Base-by-base conservation (phyloP, 2,797 vertebrate species). In the Enteromius thamalakanensis region DNA sequence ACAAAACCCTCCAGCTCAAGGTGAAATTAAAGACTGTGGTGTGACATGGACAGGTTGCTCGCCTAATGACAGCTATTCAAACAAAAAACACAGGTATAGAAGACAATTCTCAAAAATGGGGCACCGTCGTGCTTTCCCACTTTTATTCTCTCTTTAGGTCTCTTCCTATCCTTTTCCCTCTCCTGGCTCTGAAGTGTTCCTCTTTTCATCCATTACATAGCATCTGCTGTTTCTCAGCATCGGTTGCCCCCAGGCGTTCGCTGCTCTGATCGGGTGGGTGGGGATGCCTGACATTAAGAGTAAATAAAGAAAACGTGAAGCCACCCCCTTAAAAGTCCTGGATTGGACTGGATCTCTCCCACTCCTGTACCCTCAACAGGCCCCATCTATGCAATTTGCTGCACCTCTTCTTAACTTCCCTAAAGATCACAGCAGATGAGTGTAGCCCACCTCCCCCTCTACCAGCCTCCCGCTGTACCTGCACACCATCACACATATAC, bases 211-310 rank as follows among this genome's bases (percentile, higher is more conserved):
- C 78, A 87, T 87, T 90, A 62, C 12, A 89, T 92, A 91, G 89
- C 91, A 93, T 93, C 91, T 94, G 92, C 89, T 91, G 88, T 92
- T 93, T 92, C 89, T 92, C 90, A 92, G 87, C 89, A 87, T 85
- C 82, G n/a, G 45, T 85, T 79, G 83, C 75, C 86, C 74, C 64
- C n/a, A 84, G 89, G 90, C 90, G 1, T 84, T 90, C 86, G 5
- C 17, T 60, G 74, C 86, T 92, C 86, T 82, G 88, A 92, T 90
- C 58, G 87, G 89, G 86, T 85, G 67, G 89, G 90, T 87, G 90
- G 89, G 90, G 90, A 89, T 83, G 86, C 85, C 75, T 83, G 85
- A 89, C 86, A 89, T 89, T 79, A 89, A 90, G 75, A 89, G 76
- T 83, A 87, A 81, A 79, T 89, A 85, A 80, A 85, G 80, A 86